These are phyloP conservation scores for Erpetoichthys calabaricus DNA, from an alignment of 2,797 vertebrate genomes.

Conservation along the genomic window DNA sequence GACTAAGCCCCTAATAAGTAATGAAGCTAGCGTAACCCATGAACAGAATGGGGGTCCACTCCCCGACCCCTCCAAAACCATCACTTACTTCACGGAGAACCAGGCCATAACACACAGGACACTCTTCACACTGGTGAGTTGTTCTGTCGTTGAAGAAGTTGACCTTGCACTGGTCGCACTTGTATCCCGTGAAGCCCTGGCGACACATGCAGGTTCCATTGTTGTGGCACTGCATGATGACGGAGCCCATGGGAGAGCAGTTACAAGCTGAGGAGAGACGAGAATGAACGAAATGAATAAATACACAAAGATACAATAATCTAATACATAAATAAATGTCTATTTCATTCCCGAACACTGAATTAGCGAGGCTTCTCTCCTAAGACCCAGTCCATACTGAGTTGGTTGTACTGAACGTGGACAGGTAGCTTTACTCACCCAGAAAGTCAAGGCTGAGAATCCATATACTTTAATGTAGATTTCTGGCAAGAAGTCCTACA, in stretches of 20 bases:
- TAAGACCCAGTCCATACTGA: too few species aligned
- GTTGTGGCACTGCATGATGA: constrained; percentile 61
- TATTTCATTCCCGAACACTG: too few species aligned
- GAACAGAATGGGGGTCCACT: background rate
- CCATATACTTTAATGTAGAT: too few species aligned
- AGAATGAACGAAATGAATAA: accelerated
- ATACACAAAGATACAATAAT: background rate
- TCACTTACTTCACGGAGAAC: constrained; percentile 61
- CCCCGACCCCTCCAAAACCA: background rate
- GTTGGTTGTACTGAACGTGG: too few species aligned
- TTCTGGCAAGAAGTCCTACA: too few species aligned
- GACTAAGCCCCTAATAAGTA: too few species aligned
- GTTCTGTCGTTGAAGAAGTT: constrained; percentile 62
- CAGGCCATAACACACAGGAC: constrained; percentile 69
- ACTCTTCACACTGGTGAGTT: constrained; percentile 63
- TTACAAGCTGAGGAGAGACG: constrained; percentile 57
- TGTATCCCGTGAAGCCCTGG: constrained; percentile 67
- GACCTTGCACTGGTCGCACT: constrained; percentile 71
- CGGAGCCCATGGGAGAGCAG: constrained; percentile 75
- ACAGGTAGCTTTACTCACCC: too few species aligned
- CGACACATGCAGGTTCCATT: constrained; percentile 73
- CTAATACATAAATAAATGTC: too few species aligned
- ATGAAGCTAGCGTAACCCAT: too few species aligned
- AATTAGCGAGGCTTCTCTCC: too few species aligned
- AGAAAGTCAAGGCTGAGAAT: too few species aligned